These are phyloP conservation scores for Microctonus aethiopoides DNA, from an alignment of 2,888 invertebrate genomes.

Conservation along the genomic window DNA sequence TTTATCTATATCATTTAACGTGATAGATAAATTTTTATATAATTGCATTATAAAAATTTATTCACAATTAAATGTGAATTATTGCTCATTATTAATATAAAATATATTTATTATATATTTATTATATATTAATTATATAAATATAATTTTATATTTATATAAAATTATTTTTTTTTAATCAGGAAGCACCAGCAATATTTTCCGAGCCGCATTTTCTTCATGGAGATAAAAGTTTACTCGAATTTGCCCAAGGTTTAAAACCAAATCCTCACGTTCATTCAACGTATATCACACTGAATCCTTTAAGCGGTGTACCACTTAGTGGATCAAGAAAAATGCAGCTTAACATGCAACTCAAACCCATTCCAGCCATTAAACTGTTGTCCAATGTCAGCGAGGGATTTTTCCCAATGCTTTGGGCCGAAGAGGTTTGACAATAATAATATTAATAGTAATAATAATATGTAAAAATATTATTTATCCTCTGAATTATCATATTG, in stretches of 20 bases:
- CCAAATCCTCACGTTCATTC: constrained; percentile 71
- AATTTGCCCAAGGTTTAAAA: constrained; percentile 70
- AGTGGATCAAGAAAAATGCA: constrained; percentile 70
- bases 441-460: neutral
- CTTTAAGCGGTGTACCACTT: constrained; percentile 71
- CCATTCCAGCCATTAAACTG: constrained; percentile 66
- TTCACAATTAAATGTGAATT: neutral
- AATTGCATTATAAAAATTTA: neutral
- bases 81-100: neutral
- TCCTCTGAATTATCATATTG: neutral
- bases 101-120: neutral
- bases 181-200: constrained; percentile 73
- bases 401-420: constrained; percentile 72
- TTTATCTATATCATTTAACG: neutral
- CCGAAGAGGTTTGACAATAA: constrained; percentile 69
- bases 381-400: constrained; percentile 70
- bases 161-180: constrained; percentile 50
- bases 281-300: constrained; percentile 73
- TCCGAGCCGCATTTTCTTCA: constrained; percentile 77
- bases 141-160: neutral
- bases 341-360: constrained; percentile 70
- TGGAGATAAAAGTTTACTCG: constrained; percentile 69
- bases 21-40: no score
- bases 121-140: neutral
- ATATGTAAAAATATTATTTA: no score